These are phyloP conservation scores for Heliothis virescens DNA, from an alignment of 1,140 invertebrate genomes.

Conservation along the genomic window DNA sequence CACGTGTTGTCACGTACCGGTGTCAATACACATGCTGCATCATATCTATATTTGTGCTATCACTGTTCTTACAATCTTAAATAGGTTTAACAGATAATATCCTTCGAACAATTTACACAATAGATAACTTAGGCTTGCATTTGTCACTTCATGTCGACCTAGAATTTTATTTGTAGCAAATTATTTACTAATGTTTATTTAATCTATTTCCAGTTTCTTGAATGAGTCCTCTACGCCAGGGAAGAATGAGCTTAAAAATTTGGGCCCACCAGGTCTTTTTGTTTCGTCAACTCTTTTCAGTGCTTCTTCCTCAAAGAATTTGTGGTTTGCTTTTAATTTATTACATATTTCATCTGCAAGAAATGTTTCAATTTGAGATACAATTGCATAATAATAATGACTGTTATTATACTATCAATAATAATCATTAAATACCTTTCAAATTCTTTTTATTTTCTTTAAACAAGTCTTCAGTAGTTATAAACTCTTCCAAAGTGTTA, in stretches of 20 bases:
- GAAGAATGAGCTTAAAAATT: constrained; percentile 87
- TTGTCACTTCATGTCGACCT: neutral
- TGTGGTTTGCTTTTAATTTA: constrained; percentile 83
- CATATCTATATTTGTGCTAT: constrained; percentile 18
- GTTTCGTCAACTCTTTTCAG: constrained; percentile 87
- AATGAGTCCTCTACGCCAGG: constrained; percentile 89
- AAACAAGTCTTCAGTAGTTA: constrained; percentile 83
- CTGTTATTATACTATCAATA: neutral
- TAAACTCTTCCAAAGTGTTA: constrained; percentile 74
- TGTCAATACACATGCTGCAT: constrained; percentile 41
- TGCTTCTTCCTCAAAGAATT: constrained; percentile 86
- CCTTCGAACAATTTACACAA: too few species aligned
- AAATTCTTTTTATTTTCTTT: constrained; percentile 81
- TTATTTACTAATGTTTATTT: neutral
- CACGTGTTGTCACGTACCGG: constrained; percentile 44
- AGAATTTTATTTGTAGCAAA: too few species aligned
- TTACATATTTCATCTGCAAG: constrained; percentile 78
- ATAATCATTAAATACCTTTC: constrained; percentile 52
- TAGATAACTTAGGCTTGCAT: too few species aligned
- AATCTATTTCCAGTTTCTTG: constrained; percentile 90
- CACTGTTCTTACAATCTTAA: constrained; percentile 8
- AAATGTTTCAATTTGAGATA: constrained; percentile 28
- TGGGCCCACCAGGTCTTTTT: constrained; percentile 87
- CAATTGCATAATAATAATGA: neutral
- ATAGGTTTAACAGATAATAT: neutral